These are phyloP conservation scores for Hemicordylus capensis DNA, from an alignment of 2,113 vertebrate species.

Conservation along the genomic window DNA sequence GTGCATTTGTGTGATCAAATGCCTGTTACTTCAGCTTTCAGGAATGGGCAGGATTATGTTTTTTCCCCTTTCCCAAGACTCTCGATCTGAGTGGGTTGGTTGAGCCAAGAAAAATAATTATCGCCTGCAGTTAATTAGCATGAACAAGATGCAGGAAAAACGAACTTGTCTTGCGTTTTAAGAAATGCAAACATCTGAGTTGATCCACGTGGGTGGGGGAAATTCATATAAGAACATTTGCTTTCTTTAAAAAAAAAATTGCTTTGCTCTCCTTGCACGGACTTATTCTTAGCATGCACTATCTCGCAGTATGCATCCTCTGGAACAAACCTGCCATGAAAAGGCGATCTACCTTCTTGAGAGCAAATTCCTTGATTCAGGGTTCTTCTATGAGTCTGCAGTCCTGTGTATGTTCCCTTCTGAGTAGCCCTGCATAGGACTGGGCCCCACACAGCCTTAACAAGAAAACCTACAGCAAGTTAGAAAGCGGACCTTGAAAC, in stretches of 20 bases:
- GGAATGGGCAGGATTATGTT: no score
- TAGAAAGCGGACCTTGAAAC: not conserved
- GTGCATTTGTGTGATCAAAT: no score
- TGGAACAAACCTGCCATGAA: no score
- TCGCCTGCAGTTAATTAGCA: not conserved
- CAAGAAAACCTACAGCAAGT: not conserved
- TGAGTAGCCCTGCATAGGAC: no score
- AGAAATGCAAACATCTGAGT: not conserved
- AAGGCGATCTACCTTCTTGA: no score
- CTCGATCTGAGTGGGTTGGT: no score
- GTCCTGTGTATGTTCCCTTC: not conserved
- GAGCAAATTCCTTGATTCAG: not conserved
- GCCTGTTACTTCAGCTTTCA: no score
- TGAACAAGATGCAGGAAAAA: not conserved
- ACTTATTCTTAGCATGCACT: not conserved
- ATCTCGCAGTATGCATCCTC: not conserved
- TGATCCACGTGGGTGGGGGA: not conserved
- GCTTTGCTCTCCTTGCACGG: no score
- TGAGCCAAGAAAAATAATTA: not conserved
- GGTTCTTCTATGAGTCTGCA: no score
- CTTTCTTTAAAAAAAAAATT: not conserved
- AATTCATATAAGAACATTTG: not conserved
- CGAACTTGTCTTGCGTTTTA: no score
- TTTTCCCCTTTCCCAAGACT: not conserved
- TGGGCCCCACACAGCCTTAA: not conserved